Evolutionary conservation across 2,113 vertebrate genomes (phyloP), one percentile per base, ranked within the genome.

Genomic region (Geococcyx californianus): DNA sequence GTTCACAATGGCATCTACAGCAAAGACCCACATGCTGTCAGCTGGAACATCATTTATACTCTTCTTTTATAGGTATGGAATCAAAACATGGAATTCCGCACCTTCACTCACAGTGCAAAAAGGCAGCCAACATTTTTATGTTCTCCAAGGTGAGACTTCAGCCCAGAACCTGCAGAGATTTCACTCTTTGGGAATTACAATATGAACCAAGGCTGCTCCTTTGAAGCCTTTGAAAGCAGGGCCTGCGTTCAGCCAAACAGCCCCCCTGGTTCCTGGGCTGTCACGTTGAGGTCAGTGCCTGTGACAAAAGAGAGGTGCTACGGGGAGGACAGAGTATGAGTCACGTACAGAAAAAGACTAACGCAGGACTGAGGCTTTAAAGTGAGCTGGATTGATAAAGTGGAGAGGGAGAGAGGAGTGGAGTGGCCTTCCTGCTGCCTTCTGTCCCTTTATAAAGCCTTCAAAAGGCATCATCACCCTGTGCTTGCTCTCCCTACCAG

Each of bases 1-100:
- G 54, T 29, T 33, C 58, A n/a, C 60, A 51, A 5, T 16, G 59
- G n/a, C 0, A 0, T 3, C 28, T 1, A 26, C 28, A 74, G 42
- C 25, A 36, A 29, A 60, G 38, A 38, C 8, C 40, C 60, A 73
- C 54, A 3, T 3, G 16, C 24, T 24, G 17, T 15, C 40, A n/a
- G 34, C 45, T 14, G 20, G n/a, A 47, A 47, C 19, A 4, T n/a
- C 26, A 58, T 23, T 29, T n/a, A n/a, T n/a, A 14, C 3, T 64
- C 28, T 15, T 56, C 49, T 47, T 66, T 8, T 56, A 26, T 2
- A 62, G 34, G 26, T 18, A 25, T 2, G 3, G 44, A 74, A 51
- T 52, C n/a, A 64, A 34, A 68, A 21, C 29, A 7, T 10, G 44
- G 24, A 59, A 40, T 80, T 59, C 69, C 64, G 38, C 55, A 79